These are phyloP conservation scores for Helicoverpa armigera DNA, from an alignment of 1,140 invertebrate species.

Conservation along the genomic window DNA sequence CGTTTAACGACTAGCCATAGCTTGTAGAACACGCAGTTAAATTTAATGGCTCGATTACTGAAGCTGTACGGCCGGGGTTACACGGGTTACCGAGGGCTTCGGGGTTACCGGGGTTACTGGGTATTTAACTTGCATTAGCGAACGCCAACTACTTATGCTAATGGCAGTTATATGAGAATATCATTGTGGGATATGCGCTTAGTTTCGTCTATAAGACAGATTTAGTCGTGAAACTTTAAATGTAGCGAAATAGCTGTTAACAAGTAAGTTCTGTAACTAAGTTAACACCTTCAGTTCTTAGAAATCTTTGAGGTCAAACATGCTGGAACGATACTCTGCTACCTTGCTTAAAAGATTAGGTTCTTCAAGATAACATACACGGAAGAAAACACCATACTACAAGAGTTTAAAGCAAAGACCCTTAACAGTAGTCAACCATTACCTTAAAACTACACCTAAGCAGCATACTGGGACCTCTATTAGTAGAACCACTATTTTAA, in stretches of 20 bases:
- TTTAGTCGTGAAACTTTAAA: no score
- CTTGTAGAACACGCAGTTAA: background rate
- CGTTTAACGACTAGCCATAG: background rate
- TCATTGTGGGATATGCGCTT: background rate
- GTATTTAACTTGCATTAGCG: conserved; percentile 16
- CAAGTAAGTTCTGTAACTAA: no score
- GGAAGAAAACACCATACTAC: no score
- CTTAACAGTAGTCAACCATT: background rate
- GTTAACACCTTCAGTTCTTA: no score
- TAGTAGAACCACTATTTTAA: background rate
- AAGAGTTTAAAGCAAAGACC: background rate
- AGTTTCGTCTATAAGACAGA: background rate
- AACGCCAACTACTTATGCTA: conserved; percentile 6
- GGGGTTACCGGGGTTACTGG: background rate
- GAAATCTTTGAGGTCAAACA: no score
- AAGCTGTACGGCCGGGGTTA: background rate
- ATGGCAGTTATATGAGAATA: background rate
- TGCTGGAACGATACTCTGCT: no score
- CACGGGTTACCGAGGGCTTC: background rate
- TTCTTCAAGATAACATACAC: no score
- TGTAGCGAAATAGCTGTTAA: no score
- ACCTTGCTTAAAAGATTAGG: no score
- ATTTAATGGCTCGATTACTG: conserved; percentile 4
- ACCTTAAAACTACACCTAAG: background rate
- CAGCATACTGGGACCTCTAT: background rate